Base-by-base conservation (phyloP, 35 echinoderm and acorn worm genomes). In the Ptychodera flava region DNA sequence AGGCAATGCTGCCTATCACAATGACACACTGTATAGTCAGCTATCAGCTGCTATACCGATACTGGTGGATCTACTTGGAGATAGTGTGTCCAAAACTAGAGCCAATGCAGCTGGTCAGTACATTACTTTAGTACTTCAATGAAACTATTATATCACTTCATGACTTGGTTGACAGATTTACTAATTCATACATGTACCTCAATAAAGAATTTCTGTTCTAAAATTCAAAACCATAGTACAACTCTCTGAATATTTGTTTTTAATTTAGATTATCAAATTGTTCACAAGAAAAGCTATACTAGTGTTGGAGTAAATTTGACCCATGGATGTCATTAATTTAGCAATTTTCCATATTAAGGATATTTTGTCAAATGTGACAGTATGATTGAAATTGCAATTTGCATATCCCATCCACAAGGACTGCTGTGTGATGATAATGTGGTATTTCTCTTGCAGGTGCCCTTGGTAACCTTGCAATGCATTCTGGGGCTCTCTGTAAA, bases 1-100 rank as follows among this genome's bases (percentile, higher is more conserved):
- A 35, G 96, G 96, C 32, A 99, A 99, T 91, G 96, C 96, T 33
- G 96, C 96, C 16, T 99, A 94, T 78, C 96, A 99, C 79, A 90
- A 52, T 76, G 90, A 85, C 36, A 93, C 94, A 30, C 82, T 99
- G 37, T 99, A 99, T 29, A 37, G 88, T 37, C 86, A 84, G 31
- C 87, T 99, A 2, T 79, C 80, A 1, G 37, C 77, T 84, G 90
- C 80, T 84, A 94, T 99, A 16, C 92, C 93, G 85, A 84, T 85
- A 79, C 93, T 99, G 14, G 93, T 94, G 31, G 84, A 99, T 76
- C 80, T 99, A 1, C 82, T 99, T 1, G 84, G 85, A 75, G 96
- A 99, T 77, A 86, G 90, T 35, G 81, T 90, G 33, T 90, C 90
- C 35, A 94, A 93, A 83, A 99, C 89, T 34, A 90, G 92, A 34